Percentiles rank a stretch among this genome's conserved stretches.
Evolutionary conservation across 1,140 invertebrate genomes (phyloP).

Genomic region (Drosophila carrolli): DNA sequence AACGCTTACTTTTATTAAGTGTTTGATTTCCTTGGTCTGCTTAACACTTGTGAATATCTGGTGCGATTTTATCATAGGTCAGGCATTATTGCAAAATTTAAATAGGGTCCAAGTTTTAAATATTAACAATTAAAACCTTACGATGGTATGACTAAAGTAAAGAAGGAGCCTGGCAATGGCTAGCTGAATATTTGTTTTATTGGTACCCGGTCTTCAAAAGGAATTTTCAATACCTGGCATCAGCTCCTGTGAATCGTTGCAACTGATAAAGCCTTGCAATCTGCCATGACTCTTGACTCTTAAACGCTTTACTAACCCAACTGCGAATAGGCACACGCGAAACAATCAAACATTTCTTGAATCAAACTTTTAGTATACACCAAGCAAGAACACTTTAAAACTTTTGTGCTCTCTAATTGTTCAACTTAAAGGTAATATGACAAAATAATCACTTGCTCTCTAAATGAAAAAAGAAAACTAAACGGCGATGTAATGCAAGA

Average conservation of each 20-base stretch:
- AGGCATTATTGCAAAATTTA: slow-evolving; percentile 76
- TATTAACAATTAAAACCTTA: slow-evolving; percentile 61
- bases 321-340: slow-evolving; percentile 65
- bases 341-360: slow-evolving; percentile 79
- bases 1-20: slow-evolving; percentile 29
- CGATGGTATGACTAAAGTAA: slow-evolving; percentile 43
- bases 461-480: slow-evolving; percentile 58
- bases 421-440: slow-evolving; percentile 77
- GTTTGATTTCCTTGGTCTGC: slow-evolving; percentile 53
- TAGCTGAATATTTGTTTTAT: slow-evolving; percentile 51
- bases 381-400: slow-evolving; percentile 72
- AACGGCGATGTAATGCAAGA: slow-evolving; percentile 63
- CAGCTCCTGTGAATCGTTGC: slow-evolving; percentile 21
- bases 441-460: slow-evolving; percentile 75
- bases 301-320: slow-evolving; percentile 57
- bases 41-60: slow-evolving; percentile 61
- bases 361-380: slow-evolving; percentile 76
- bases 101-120: slow-evolving; percentile 82
- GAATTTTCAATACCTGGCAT: slow-evolving; percentile 14
- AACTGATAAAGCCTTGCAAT: slow-evolving; percentile 27
- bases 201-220: slow-evolving; percentile 54
- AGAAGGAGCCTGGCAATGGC: slow-evolving; percentile 16
- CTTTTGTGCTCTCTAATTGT: slow-evolving; percentile 82
- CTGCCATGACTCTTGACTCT: slow-evolving; percentile 48
- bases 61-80: slow-evolving; percentile 60